Percentiles rank a stretch among this genome's conserved stretches.
phyloP scores from a whole-genome alignment of 2,888 invertebrate species.

The Serripes groenlandicus region DNA sequence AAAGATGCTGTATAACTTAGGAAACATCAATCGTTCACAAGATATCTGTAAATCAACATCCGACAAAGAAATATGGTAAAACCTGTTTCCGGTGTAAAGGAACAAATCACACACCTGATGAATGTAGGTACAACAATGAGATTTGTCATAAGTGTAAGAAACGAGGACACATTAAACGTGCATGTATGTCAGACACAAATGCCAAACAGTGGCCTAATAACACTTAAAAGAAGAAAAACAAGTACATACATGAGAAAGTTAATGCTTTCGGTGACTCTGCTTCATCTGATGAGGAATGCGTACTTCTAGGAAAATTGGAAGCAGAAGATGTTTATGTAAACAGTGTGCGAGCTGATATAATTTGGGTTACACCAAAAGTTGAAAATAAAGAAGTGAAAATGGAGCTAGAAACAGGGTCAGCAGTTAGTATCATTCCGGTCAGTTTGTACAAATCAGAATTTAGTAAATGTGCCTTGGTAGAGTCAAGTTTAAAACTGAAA shows the following conservation, averaged over 20 bases:
- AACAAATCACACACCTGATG: conserved; percentile 26
- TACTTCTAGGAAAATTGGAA: background rate
- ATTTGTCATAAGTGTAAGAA: conserved; percentile 24
- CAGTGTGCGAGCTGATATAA: background rate
- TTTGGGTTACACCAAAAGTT: conserved; percentile 14
- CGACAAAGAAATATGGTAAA: too few species aligned
- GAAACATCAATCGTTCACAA: too few species aligned
- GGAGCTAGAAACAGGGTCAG: conserved; percentile 58
- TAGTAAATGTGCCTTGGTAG: conserved; percentile 8
- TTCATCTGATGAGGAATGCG: background rate
- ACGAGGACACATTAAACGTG: conserved; percentile 26
- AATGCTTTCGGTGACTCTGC: background rate
- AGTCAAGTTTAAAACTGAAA: conserved; percentile 1
- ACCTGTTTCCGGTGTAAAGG: conserved; percentile 23
- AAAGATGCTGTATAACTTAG: too few species aligned
- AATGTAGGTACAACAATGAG: conserved; percentile 10
- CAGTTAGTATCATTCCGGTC: conserved; percentile 30
- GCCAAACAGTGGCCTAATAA: too few species aligned
- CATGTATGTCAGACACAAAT: conserved; percentile 7
- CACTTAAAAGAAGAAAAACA: background rate
- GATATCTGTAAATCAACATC: too few species aligned
- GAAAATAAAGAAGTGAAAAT: conserved; percentile 18
- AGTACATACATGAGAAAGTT: background rate
- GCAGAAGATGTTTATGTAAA: background rate
- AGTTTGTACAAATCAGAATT: conserved; percentile 7